Base-by-base conservation (phyloP, 2,797 vertebrate genomes). In the Falco concolor region DNA sequence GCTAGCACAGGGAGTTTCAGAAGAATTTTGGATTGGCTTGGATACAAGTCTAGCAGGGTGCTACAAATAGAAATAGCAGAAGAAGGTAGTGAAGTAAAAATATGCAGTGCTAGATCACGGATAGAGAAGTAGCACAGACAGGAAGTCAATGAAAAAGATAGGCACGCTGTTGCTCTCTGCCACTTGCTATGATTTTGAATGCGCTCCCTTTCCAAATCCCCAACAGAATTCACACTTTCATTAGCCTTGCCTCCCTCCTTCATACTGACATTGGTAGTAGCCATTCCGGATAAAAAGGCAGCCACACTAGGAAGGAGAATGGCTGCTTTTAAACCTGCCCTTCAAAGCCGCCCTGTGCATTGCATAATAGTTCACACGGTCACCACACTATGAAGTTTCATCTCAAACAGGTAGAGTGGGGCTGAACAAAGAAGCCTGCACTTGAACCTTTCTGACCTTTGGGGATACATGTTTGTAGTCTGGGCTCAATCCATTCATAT, bases 41-140 rank as follows among this genome's bases (percentile, higher is more conserved):
- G 95, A 95, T 93, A 87, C 94, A 93, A 96, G 95, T 96, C 95
- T 96, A 95, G 95, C 87, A 87, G 87, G 45, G 80, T 76, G 68
- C 95, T 87, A 78, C 88, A 97, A 96, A 97, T 94, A 97, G 96
- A 96, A 97, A 96, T 97, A 95, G 97, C 97, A 96, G 97, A 97
- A 96, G 95, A 87, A 93, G 75, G 83, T 92, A 91, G 91, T 21
- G 57, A 87, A 79, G 90, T 84, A 78, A 95, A 96, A 97, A 96
- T 95, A 93, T 4, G 36, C 87, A 60, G 77, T 12, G 69, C n/a
- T 90, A 84, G 91, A 89, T 90, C 75, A 78, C 1, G 89, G 91
- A 83, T 80, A 57, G 83, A 95, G 93, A 95, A 95, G 94, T 3
- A 87, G 75, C 3, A 0, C 61, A 82, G 80, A 95, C 87, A 88